These are phyloP conservation scores for Trichogramma pretiosum DNA, from an alignment of 1,140 invertebrate genomes.

Conservation along the genomic window DNA sequence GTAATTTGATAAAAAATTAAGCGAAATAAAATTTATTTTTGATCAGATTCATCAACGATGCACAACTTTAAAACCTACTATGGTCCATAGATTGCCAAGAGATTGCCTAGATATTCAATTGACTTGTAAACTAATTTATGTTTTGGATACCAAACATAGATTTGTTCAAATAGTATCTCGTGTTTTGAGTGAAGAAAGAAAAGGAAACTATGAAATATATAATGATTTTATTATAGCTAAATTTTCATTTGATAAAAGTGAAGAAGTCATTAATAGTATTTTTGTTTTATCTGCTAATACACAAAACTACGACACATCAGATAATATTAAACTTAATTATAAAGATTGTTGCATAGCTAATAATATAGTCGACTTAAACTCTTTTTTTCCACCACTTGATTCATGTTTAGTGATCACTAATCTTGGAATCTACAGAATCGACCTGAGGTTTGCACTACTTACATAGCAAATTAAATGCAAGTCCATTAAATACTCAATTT, in stretches of 20 bases:
- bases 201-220: slow-evolving; percentile 52
- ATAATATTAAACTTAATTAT: slow-evolving; percentile 28
- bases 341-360: slow-evolving; percentile 38
- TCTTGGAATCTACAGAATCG: slow-evolving; percentile 58
- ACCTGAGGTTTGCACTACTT: slow-evolving; percentile 49
- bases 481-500: not conserved
- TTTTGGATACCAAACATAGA: slow-evolving; percentile 44
- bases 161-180: slow-evolving; percentile 52
- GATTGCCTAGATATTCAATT: slow-evolving; percentile 49
- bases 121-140: slow-evolving; percentile 56
- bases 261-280: slow-evolving; percentile 43
- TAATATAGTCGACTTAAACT: slow-evolving; percentile 46
- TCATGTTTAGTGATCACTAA: slow-evolving; percentile 65
- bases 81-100: slow-evolving; percentile 59
- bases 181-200: slow-evolving; percentile 52
- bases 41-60: slow-evolving; percentile 55
- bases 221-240: slow-evolving; percentile 45
- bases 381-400: slow-evolving; percentile 48
- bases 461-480: not conserved
- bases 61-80: slow-evolving; percentile 55
- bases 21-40: not conserved
- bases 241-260: slow-evolving; percentile 47
- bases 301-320: slow-evolving; percentile 30
- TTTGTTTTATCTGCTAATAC: slow-evolving; percentile 41
- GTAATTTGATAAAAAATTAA: too few relatives aligned